These are phyloP conservation scores for Elysia crispata DNA, from an alignment of 2,888 invertebrate species.

Conservation along the genomic window DNA sequence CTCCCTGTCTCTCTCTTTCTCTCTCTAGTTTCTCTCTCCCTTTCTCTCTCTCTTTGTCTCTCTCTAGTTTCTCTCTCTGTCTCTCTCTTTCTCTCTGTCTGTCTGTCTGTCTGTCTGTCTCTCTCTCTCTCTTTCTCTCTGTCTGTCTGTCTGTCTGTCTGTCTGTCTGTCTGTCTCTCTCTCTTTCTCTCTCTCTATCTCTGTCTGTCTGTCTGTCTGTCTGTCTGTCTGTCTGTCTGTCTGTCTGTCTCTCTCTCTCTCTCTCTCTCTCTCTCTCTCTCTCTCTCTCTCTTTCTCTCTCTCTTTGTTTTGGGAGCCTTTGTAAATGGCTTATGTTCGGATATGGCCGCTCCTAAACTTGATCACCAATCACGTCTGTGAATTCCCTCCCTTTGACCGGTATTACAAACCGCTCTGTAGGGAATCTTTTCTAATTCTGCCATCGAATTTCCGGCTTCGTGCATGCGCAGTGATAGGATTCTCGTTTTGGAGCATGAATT, in stretches of 20 bases:
- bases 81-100: slow-evolving; percentile 4
- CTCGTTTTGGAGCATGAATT: too few species aligned
- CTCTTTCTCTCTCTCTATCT: not conserved
- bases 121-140: slow-evolving; percentile 4
- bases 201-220: too few species aligned
- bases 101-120: not conserved
- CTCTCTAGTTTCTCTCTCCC: not conserved
- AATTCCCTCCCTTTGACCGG: too few species aligned
- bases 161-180: slow-evolving; percentile 11
- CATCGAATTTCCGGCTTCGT: too few species aligned
- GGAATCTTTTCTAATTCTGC: too few species aligned
- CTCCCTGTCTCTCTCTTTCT: slow-evolving; percentile 3
- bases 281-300: slow-evolving; percentile 4
- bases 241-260: not conserved
- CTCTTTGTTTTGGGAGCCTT: too few species aligned
- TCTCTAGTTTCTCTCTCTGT: not conserved
- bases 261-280: not conserved
- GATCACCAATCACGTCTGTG: too few species aligned
- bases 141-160: not conserved
- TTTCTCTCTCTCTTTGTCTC: not conserved
- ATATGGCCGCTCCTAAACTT: too few species aligned
- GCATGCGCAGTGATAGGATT: too few species aligned
- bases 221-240: not conserved
- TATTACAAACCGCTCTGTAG: too few species aligned
- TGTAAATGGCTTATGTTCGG: too few species aligned